phyloP scores from a whole-genome alignment of 2,113 vertebrate genomes.

The Panurus biarmicus region DNA sequence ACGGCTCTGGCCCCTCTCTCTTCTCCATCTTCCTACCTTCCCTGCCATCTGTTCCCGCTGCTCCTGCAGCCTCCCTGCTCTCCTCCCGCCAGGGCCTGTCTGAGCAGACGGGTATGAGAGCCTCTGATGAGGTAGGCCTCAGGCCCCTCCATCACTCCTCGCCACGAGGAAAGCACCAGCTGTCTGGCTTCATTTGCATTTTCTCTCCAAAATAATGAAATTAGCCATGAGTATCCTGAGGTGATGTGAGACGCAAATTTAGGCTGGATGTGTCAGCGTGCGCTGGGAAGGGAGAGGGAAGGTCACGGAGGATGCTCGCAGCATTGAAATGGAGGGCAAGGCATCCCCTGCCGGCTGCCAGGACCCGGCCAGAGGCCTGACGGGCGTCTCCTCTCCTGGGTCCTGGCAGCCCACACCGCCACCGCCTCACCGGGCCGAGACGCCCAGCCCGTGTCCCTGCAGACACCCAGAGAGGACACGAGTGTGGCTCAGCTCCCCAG shows the following conservation, averaged over 20 bases:
- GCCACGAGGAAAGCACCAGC: conserved; percentile 86
- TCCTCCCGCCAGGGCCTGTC: conserved; percentile 79
- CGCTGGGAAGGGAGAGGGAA: conserved; percentile 69
- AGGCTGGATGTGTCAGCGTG: conserved; percentile 77
- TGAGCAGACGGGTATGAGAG: conserved; percentile 76
- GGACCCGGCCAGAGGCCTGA: neutral
- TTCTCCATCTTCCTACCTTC: conserved; percentile 66
- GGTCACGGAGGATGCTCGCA: conserved; percentile 65
- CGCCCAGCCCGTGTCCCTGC: accelerated
- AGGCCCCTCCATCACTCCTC: conserved; percentile 85
- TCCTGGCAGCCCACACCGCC: accelerated
- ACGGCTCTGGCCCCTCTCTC: conserved; percentile 51
- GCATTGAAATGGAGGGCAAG: conserved; percentile 37
- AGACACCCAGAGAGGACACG: neutral
- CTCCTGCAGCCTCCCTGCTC: conserved; percentile 66
- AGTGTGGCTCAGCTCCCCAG: neutral
- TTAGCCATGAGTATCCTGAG: conserved; percentile 97
- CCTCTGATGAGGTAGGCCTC: conserved; percentile 82
- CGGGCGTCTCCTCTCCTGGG: accelerated
- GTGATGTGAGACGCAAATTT: conserved; percentile 83
- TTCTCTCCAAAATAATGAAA: conserved; percentile 93
- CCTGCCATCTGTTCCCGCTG: conserved; percentile 86
- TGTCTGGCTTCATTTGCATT: conserved; percentile 98
- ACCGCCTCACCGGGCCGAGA: accelerated
- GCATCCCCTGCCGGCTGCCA: neutral